phyloP scores from a whole-genome alignment of 2,888 invertebrate genomes.

The Biston stratarius region DNA sequence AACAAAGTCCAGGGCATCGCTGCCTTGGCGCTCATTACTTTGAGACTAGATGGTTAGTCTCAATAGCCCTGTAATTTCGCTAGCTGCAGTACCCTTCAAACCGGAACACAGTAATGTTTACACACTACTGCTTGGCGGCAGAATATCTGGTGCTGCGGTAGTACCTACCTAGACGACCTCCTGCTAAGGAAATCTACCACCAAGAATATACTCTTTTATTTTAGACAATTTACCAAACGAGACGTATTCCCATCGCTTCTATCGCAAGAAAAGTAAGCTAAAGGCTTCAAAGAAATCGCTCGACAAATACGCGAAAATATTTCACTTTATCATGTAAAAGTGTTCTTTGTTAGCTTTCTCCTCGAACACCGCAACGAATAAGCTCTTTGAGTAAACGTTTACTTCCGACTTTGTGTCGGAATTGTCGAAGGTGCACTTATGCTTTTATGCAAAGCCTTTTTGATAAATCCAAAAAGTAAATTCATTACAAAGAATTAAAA shows the following conservation, averaged over 20 bases:
- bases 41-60: no score
- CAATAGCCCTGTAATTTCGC: no score
- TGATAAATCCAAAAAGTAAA: neutral
- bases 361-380: slow-evolving; percentile 27
- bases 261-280: neutral
- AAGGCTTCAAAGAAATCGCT: slow-evolving; percentile 9
- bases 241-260: neutral
- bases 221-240: no score
- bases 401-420: slow-evolving; percentile 11
- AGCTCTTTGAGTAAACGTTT: slow-evolving; percentile 12
- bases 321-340: slow-evolving; percentile 41
- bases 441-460: slow-evolving; percentile 1
- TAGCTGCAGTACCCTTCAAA: no score
- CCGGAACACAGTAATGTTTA: no score
- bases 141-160: no score
- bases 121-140: no score
- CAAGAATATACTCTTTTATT: no score
- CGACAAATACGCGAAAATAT: slow-evolving; percentile 39
- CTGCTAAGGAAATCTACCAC: no score
- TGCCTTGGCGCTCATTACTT: no score
- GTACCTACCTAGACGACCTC: no score
- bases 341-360: slow-evolving; percentile 43
- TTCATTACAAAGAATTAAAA: neutral
- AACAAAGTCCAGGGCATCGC: no score
- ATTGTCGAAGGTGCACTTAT: slow-evolving; percentile 4